Base-by-base conservation (phyloP, 1,140 invertebrate species). In the Acromyrmex echinatior region DNA sequence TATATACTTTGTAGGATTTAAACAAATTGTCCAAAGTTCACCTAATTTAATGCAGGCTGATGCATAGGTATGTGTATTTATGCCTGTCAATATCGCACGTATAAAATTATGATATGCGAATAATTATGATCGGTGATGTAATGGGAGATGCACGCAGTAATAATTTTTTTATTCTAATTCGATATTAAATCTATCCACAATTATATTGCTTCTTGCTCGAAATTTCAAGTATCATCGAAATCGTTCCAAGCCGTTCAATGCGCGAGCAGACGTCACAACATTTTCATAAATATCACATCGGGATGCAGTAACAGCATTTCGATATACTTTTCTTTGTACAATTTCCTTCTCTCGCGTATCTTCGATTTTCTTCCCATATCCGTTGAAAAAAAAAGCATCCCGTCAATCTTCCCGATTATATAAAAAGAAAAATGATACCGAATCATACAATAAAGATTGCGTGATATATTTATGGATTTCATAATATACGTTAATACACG, bases 91-190 rank as follows among this genome's bases (percentile, higher is more conserved):
- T 49, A 51, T 60, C 76, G 53, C 76, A 81, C 74, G 53, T 87
- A 91, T 89, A 89, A 91, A 91, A 91, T 87, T 88, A 80, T 90
- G 90, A 88, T 91, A 91, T 91, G 78, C 87, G 53, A 80, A 87
- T 89, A 73, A 79, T 89, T 80, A 91, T 91, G 89, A 91, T 89
- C 79, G 86, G 78, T 87, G 81, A 86, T 86, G 31, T 89, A 80
- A 91, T 91, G 87, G 62, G 79, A 84, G 84, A 91, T 91, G 85
- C 84, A 87, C 87, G 66, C 87, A 88, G 14, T 39, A 71, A 60
- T 25, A 53, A 60, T 81, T 89, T 86, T 86, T 89, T 76, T 77
- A 91, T 88, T 86, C 77, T 79, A 91, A 60, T 90, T 68, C 58
- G 58, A 91, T 91, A 91, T 86, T 82, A 86, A 78, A 89, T 77